A percentile compares a stretch with the other conserved stretches of the same genome.
These are phyloP conservation scores for Ia io DNA, from an alignment of 2,113 vertebrate species.

Conservation along the genomic window DNA sequence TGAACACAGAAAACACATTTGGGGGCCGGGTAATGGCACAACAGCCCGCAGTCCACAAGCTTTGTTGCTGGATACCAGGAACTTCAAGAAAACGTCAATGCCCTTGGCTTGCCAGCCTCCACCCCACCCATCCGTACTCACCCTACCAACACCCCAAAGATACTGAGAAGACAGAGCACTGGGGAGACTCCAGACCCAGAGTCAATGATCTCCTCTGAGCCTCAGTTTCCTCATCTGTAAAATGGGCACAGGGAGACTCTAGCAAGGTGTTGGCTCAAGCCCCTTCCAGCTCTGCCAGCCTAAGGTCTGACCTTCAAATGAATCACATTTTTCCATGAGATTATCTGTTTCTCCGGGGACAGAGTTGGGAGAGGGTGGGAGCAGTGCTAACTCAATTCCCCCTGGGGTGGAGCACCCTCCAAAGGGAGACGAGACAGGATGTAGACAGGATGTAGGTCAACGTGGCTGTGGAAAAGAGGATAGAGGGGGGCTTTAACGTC, in stretches of 20 bases:
- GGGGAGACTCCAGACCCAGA: background rate
- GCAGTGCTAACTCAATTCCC: background rate
- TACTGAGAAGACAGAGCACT: background rate
- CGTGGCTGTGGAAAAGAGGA: background rate
- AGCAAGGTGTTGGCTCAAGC: background rate
- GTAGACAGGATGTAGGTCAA: background rate
- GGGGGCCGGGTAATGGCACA: accelerated
- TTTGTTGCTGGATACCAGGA: background rate
- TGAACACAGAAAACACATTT: background rate
- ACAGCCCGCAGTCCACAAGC: background rate
- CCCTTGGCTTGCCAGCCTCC: background rate
- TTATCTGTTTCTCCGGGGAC: background rate
- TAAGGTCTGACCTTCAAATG: background rate
- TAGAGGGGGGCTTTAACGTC: background rate
- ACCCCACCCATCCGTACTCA: background rate
- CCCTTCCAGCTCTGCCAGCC: background rate
- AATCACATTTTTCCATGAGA: background rate
- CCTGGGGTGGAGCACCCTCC: background rate
- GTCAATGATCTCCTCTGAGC: background rate
- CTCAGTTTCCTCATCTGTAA: background rate
- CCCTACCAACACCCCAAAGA: background rate
- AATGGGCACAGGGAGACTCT: background rate
- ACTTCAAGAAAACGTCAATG: background rate
- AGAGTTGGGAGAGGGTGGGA: background rate
- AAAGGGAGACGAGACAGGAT: background rate